Evolutionary conservation across 2,888 invertebrate species (phyloP).

Genomic region (Sinotaia quadrata): DNA sequence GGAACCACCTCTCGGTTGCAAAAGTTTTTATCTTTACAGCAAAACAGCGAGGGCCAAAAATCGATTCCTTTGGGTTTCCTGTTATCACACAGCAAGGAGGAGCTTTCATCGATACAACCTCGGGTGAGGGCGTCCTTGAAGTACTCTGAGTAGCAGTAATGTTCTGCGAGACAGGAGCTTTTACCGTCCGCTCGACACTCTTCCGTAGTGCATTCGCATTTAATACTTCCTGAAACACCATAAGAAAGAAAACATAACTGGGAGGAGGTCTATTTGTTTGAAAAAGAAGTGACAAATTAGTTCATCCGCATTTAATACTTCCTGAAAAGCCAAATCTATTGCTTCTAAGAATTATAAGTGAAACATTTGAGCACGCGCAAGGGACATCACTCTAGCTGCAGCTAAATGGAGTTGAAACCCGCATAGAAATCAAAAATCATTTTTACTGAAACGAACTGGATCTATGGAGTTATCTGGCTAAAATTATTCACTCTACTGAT

Average conservation of each 20-base stretch:
- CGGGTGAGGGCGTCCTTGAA: conserved; percentile 63
- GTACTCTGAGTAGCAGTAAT: conserved; percentile 72
- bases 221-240: conserved; percentile 41
- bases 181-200: conserved; percentile 63
- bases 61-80: conserved; percentile 63
- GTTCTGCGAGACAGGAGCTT: conserved; percentile 66
- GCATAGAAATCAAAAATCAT: too few species aligned
- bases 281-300: too few species aligned
- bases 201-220: conserved; percentile 71
- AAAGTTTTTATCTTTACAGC: conserved; percentile 67
- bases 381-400: too few species aligned
- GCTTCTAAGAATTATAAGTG: too few species aligned
- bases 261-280: neutral
- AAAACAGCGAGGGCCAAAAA: conserved; percentile 70
- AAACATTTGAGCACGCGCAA: too few species aligned
- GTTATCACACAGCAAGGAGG: conserved; percentile 73
- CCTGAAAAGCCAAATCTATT: too few species aligned
- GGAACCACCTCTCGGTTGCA: conserved; percentile 69
- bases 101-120: conserved; percentile 71
- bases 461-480: too few species aligned
- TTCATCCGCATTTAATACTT: conserved; percentile 68
- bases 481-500: too few species aligned
- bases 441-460: too few species aligned
- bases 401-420: too few species aligned
- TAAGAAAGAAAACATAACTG: neutral